Conservation (phyloP, 2,888 invertebrate genomes). For the Iselma pallidipennis region DNA sequence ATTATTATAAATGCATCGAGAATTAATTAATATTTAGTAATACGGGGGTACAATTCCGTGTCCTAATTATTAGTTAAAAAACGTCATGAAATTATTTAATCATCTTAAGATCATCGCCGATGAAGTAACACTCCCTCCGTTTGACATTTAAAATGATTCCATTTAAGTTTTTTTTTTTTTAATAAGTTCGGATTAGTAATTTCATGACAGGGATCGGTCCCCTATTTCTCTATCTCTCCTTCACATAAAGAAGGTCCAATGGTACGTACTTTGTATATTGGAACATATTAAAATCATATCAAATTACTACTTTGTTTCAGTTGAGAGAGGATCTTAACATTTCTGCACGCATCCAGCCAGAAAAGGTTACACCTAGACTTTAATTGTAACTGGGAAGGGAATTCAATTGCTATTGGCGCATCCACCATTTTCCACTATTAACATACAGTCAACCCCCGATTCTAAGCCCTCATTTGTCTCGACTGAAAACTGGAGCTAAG, state of each 20-base stretch:
- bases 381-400: background rate
- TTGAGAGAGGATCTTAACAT: background rate
- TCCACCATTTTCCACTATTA: background rate
- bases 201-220: background rate
- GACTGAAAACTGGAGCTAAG: too few species aligned
- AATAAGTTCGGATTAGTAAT: background rate
- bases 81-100: background rate
- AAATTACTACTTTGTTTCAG: background rate
- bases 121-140: background rate
- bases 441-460: too few species aligned
- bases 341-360: background rate
- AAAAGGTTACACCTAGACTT: too few species aligned
- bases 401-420: background rate
- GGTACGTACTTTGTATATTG: background rate
- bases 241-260: background rate
- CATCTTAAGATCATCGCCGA: background rate
- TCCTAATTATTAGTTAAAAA: background rate
- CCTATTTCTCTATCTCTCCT: background rate
- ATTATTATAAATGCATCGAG: too few species aligned
- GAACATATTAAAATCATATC: background rate
- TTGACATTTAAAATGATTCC: slow-evolving; percentile 3
- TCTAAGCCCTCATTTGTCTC: too few species aligned
- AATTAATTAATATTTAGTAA: background rate
- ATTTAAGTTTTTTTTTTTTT: background rate
- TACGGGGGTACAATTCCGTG: background rate